Conservation (phyloP, 2,797 vertebrate species). For the Gymnodraco acuticeps region DNA sequence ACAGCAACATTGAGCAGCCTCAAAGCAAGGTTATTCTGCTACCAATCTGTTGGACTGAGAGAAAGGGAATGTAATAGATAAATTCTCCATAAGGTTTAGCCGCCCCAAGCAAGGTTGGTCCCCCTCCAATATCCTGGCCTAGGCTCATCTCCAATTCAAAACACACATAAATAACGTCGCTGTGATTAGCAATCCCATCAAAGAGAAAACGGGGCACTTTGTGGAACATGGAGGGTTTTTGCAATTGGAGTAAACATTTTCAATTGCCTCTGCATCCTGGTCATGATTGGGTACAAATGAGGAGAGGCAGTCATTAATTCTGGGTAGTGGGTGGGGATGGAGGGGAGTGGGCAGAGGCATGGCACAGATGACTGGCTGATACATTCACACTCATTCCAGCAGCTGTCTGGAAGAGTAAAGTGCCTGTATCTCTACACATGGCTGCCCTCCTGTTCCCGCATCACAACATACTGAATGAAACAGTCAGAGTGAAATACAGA, state of each 20-base stretch:
- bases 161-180: conserved; percentile 84
- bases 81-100: conserved; percentile 82
- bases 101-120: conserved; percentile 81
- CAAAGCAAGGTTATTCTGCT: conserved; percentile 80
- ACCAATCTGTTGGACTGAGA: conserved; percentile 80
- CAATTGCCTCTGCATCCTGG: conserved; percentile 84
- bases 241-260: conserved; percentile 85
- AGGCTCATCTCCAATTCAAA: conserved; percentile 85
- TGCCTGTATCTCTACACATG: conserved; percentile 82
- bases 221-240: conserved; percentile 81
- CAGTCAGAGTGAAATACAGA: conserved; percentile 74
- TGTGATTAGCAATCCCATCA: conserved; percentile 86
- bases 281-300: conserved; percentile 86
- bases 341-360: conserved; percentile 72
- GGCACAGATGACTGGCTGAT: conserved; percentile 85
- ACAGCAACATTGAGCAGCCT: conserved; percentile 69
- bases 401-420: conserved; percentile 84
- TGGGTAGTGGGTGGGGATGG: conserved; percentile 71
- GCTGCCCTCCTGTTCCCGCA: conserved; percentile 81
- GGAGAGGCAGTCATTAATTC: conserved; percentile 86
- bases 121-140: conserved; percentile 77
- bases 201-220: conserved; percentile 84
- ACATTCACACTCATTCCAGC: conserved; percentile 85
- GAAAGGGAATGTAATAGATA: conserved; percentile 75
- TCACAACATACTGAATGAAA: conserved; percentile 82